These are phyloP conservation scores for Stenopsyche tienmushanensis DNA, from an alignment of 1,140 invertebrate species.

Conservation along the genomic window DNA sequence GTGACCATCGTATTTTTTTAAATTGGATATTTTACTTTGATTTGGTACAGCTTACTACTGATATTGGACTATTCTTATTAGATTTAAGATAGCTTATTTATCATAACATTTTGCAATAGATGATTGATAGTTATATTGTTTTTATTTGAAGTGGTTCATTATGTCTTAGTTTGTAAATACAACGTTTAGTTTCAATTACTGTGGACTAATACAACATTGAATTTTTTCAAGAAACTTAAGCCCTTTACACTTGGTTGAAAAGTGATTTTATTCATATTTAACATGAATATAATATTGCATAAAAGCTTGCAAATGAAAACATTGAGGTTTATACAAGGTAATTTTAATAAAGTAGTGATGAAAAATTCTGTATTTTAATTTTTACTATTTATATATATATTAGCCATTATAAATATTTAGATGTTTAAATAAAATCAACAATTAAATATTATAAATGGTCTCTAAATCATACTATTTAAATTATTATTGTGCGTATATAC, in stretches of 20 bases:
- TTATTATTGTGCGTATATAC: no score
- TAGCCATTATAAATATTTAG: constrained; percentile 19
- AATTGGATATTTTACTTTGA: neutral
- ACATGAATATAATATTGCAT: constrained; percentile 16
- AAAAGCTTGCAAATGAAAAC: constrained; percentile 37
- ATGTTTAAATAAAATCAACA: neutral
- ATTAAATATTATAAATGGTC: no score
- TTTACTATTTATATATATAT: constrained; percentile 22
- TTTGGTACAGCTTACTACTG: neutral
- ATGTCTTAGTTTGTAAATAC: no score
- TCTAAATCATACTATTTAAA: no score
- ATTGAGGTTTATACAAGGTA: constrained; percentile 43
- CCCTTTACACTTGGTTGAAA: neutral
- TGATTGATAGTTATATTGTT: neutral
- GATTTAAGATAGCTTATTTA: neutral
- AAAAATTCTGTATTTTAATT: constrained; percentile 31
- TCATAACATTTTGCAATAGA: neutral
- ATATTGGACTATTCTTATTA: constrained; percentile 17
- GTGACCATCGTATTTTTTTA: neutral
- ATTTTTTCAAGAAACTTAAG: neutral
- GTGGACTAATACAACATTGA: no score
- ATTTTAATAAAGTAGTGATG: constrained; percentile 41
- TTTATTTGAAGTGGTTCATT: no score
- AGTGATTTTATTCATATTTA: neutral
- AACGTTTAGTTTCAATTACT: no score